Conservation (phyloP, 2,113 vertebrate genomes). For the Rhynchopsitta pachyrhyncha region DNA sequence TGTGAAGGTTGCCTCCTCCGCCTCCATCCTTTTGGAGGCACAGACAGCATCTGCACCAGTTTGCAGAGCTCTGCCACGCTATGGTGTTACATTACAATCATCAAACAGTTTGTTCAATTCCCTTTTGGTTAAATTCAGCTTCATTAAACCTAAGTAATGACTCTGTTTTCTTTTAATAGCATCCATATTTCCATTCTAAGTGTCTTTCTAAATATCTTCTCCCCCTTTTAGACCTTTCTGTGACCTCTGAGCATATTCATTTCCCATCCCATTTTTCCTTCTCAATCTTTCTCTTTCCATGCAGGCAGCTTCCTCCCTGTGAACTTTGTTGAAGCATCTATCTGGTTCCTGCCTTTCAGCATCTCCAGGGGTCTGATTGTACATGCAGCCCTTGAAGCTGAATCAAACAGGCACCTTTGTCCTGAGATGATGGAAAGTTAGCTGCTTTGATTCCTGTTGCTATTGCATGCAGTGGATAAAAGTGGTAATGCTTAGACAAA, state of each 20-base stretch:
- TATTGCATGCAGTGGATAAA: neutral
- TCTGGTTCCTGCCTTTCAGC: slow-evolving; percentile 45
- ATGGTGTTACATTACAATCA: neutral
- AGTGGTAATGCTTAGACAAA: slow-evolving; percentile 40
- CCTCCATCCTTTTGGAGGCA: neutral
- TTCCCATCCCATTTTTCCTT: neutral
- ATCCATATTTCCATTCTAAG: slow-evolving; percentile 11
- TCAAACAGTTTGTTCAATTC: slow-evolving; percentile 12
- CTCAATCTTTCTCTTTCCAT: slow-evolving; percentile 11
- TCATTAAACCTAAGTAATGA: slow-evolving; percentile 32
- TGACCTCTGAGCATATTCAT: slow-evolving; percentile 6
- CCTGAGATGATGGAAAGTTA: slow-evolving; percentile 44
- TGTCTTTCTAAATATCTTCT: neutral
- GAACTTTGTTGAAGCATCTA: slow-evolving; percentile 56
- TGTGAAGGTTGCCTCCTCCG: neutral
- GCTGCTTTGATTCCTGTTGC: slow-evolving; percentile 60
- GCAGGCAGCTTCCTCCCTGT: slow-evolving; percentile 33
- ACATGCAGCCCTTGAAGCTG: slow-evolving; percentile 61
- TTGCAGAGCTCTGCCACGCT: neutral
- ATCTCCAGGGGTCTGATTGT: slow-evolving; percentile 65
- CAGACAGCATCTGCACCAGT: neutral
- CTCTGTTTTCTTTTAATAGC: slow-evolving; percentile 33
- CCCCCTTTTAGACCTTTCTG: slow-evolving; percentile 26
- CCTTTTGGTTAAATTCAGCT: slow-evolving; percentile 53
- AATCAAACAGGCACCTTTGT: slow-evolving; percentile 68